Conservation (phyloP, 2,797 vertebrate genomes). For the Neosilurus hyrtlii region DNA sequence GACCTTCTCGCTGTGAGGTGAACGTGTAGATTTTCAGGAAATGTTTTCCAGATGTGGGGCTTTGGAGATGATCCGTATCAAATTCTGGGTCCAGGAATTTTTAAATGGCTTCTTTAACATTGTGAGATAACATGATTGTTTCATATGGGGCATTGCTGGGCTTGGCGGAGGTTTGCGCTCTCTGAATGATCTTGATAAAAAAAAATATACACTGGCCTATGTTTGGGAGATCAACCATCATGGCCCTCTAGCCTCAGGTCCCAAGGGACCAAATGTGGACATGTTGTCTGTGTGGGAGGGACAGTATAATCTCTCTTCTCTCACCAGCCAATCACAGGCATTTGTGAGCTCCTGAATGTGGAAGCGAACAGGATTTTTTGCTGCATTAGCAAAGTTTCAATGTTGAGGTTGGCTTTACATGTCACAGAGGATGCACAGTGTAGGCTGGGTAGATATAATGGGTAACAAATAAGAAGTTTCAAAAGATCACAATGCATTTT, state of each 20-base stretch:
- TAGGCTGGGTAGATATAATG: neutral
- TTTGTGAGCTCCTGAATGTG: neutral
- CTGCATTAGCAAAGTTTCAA: neutral
- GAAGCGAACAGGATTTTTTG: neutral
- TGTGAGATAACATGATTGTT: too few species aligned
- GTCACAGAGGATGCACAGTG: neutral
- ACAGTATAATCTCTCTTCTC: neutral
- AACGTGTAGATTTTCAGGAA: too few species aligned
- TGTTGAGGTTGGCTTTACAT: neutral
- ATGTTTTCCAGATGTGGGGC: too few species aligned
- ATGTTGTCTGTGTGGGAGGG: neutral
- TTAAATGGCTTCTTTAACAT: too few species aligned
- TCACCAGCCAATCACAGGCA: neutral
- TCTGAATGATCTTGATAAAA: too few species aligned
- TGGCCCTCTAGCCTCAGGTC: neutral
- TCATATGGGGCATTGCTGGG: too few species aligned
- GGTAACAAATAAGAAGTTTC: neutral
- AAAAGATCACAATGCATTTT: neutral
- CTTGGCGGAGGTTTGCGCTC: too few species aligned
- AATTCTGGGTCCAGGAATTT: too few species aligned
- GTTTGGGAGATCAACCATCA: neutral
- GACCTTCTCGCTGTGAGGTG: too few species aligned
- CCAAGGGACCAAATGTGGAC: neutral
- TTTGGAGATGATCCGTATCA: too few species aligned
- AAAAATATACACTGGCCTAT: neutral